Evolutionary conservation across 2,797 vertebrate genomes (phyloP).

Genomic region (Pogonophryne albipinna): DNA sequence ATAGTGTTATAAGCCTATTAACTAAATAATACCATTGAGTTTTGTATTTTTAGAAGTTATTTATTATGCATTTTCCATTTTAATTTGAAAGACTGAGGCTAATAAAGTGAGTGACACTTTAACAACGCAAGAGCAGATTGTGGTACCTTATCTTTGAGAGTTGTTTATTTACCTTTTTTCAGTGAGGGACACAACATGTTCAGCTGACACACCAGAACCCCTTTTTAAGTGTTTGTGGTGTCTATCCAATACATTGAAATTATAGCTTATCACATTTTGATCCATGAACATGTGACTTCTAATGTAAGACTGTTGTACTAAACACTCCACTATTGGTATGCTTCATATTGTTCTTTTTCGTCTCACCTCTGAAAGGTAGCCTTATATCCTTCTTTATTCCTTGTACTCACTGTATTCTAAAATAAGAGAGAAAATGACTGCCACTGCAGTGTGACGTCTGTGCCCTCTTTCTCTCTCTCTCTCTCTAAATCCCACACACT

Average conservation of each 20-base stretch:
- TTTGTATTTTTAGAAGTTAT: not conserved
- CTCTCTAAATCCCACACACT: slow-evolving; percentile 21
- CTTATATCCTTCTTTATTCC: slow-evolving; percentile 20
- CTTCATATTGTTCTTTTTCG: slow-evolving; percentile 14
- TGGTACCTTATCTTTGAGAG: not conserved
- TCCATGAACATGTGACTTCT: not conserved
- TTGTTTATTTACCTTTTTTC: not conserved
- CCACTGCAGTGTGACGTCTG: slow-evolving; percentile 37
- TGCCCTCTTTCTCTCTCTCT: slow-evolving; percentile 12
- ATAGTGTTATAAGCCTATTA: not conserved
- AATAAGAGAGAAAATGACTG: slow-evolving; percentile 45
- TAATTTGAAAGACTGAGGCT: not conserved
- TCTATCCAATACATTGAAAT: not conserved
- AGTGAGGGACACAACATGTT: not conserved
- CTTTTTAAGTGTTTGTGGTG: not conserved
- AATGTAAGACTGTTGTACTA: not conserved
- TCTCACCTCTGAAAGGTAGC: slow-evolving; percentile 48
- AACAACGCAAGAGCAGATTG: not conserved
- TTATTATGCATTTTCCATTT: not conserved
- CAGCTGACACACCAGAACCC: not conserved
- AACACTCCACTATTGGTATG: not conserved
- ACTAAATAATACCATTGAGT: not conserved
- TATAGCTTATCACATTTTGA: not conserved
- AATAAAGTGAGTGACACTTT: not conserved
- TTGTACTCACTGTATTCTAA: slow-evolving; percentile 40